phyloP scores from a whole-genome alignment of 1,140 invertebrate genomes.

The Pachyrhynchus sulphureomaculatus region DNA sequence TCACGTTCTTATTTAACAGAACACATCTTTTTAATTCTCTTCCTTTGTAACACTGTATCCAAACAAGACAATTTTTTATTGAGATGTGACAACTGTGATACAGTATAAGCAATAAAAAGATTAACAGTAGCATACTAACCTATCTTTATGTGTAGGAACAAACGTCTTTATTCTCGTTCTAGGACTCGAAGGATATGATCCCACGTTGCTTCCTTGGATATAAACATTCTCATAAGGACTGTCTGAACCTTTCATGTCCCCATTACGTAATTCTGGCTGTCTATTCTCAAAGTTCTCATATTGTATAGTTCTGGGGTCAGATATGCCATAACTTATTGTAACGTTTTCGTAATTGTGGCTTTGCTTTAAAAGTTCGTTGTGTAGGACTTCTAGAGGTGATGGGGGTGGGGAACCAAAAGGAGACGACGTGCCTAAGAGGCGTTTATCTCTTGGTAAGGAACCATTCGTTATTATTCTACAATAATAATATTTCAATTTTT shows the following conservation, averaged over 20 bases:
- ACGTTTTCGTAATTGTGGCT: constrained; percentile 51
- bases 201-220: constrained; percentile 49
- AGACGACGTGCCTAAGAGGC: constrained; percentile 49
- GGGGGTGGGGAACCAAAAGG: constrained; percentile 38
- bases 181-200: constrained; percentile 58
- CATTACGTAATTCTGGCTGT: constrained; percentile 39
- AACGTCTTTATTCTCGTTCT: constrained; percentile 66
- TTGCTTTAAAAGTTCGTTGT: constrained; percentile 36
- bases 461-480: constrained; percentile 85
- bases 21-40: too few relatives aligned
- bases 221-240: constrained; percentile 59
- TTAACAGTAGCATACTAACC: constrained; percentile 36
- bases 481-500: constrained; percentile 21
- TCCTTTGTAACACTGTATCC: too few relatives aligned
- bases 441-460: constrained; percentile 76
- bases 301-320: neutral
- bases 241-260: constrained; percentile 44
- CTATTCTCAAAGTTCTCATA: constrained; percentile 52
- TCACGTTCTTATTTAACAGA: too few relatives aligned
- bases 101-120: too few relatives aligned
- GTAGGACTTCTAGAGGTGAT: constrained; percentile 39
- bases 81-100: too few relatives aligned
- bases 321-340: constrained; percentile 15
- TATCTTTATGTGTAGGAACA: constrained; percentile 43
- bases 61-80: too few relatives aligned